Conservation (phyloP, 2,113 vertebrate genomes). For the Apodemus speciosus region DNA sequence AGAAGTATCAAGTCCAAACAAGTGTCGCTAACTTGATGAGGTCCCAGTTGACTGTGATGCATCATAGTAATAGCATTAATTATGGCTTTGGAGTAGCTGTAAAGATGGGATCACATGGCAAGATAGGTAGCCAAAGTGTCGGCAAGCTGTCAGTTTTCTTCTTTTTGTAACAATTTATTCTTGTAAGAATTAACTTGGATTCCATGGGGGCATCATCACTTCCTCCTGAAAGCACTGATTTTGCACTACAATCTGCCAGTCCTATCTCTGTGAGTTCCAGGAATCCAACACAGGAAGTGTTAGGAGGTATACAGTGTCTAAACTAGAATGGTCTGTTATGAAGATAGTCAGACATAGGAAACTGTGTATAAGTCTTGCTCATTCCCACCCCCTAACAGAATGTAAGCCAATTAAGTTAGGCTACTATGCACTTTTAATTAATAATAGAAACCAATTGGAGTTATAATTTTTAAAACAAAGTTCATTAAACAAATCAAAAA, state of each 20-base stretch:
- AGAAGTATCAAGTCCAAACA: not conserved
- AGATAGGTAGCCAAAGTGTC: not conserved
- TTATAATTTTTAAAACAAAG: not conserved
- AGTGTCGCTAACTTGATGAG: not conserved
- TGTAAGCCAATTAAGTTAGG: not conserved
- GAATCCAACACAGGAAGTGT: not conserved
- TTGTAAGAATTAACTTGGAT: not conserved
- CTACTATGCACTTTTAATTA: not conserved
- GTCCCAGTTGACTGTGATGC: not conserved
- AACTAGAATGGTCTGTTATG: not conserved
- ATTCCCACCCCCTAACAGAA: not conserved
- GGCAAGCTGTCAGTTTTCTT: not conserved
- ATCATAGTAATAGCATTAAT: not conserved
- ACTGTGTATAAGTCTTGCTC: not conserved
- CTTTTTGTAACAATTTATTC: not conserved
- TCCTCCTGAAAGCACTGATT: not conserved
- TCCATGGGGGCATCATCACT: not conserved
- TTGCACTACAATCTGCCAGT: not conserved
- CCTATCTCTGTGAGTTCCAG: not conserved
- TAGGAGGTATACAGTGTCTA: not conserved
- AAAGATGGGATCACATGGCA: not conserved
- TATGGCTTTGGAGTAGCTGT: too few relatives aligned
- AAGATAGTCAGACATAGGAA: not conserved
- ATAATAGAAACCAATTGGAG: not conserved
- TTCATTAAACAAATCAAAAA: not conserved